Conservation (phyloP, 2,888 invertebrate genomes). For the Selenia dentaria region DNA sequence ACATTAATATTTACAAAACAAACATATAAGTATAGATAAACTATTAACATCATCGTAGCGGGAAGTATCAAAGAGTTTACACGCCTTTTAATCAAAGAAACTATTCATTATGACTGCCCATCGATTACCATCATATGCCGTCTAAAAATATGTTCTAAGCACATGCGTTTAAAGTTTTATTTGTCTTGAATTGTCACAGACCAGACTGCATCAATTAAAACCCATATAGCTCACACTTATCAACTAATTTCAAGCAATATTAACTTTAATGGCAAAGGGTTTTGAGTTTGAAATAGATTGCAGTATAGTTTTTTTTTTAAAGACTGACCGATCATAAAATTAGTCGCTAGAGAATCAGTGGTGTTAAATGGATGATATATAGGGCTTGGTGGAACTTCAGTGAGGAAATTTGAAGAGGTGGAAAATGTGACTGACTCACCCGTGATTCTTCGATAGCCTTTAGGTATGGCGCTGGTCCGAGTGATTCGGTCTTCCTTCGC, state of each 20-base stretch:
- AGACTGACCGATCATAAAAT: slow-evolving; percentile 10
- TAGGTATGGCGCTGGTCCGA: too few relatives aligned
- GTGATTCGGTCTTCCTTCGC: too few relatives aligned
- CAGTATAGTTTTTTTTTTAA: background rate
- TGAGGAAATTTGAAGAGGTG: too few relatives aligned
- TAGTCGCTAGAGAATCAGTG: slow-evolving; percentile 15
- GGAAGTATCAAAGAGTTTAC: slow-evolving; percentile 17
- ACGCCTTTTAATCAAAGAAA: slow-evolving; percentile 19
- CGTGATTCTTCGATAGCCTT: too few relatives aligned
- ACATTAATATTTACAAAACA: slow-evolving; percentile 30
- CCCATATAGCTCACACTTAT: slow-evolving; percentile 19
- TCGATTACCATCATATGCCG: slow-evolving; percentile 2
- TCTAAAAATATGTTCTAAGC: slow-evolving; percentile 1
- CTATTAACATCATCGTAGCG: slow-evolving; percentile 18
- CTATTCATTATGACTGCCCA: slow-evolving; percentile 15
- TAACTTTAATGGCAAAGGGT: background rate
- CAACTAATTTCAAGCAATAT: background rate
- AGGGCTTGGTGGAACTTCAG: too few relatives aligned
- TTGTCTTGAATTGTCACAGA: background rate
- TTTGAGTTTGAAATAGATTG: slow-evolving; percentile 5
- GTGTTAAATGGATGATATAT: slow-evolving; percentile 12
- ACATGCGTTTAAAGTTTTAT: background rate
- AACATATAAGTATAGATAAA: slow-evolving; percentile 18
- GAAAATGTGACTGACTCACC: too few relatives aligned
- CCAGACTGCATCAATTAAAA: slow-evolving; percentile 20